Evolutionary conservation across 2,797 vertebrate genomes (phyloP), one percentile per base, ranked within the genome.

Genomic region (Channallabes apus): DNA sequence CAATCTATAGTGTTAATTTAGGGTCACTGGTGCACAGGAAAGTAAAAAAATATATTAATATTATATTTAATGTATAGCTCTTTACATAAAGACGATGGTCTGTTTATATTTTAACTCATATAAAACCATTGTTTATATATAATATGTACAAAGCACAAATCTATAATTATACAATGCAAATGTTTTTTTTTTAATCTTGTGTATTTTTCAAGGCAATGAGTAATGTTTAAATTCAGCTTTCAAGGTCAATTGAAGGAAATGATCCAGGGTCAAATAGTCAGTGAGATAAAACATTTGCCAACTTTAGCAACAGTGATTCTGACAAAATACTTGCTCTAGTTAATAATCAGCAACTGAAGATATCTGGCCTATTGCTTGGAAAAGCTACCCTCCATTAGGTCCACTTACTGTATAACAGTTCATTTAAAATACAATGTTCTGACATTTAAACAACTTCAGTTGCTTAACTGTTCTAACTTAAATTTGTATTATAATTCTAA

Each of bases 251-350:
- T 0, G 35, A 51, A 51, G 62, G 20, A 65, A 80, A 80, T 65
- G 15, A 80, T 65, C 61, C n/a, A 2, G 20, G 61, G 38, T 20
- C 35, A 62, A 62, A 61, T 78, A 35, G 20, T 56, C 61, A 24
- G 29, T 5, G 24, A 61, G 76, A 61, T 24, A 15, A 78, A 61
- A 61, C 76, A 80, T 80, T 64, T 80, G 35, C 77, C 59, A 80
- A 22, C 58, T 27, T 62, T 41, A 62, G 59, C 12, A 79, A 17
- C 6, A 41, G 77, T 17, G 22, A 64, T 24, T 64, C 20, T 62
- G 77, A 79, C 77, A 79, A 41, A 18, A 64, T 61, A 8, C 24
- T n/a, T 41, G 1, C 61, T 64, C 24, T 64, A 64, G 77, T 80
- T 80, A 80, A 80, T 64, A 61, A 80, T 80, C 77, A 64, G 58